phyloP scores from a whole-genome alignment of 2,113 vertebrate genomes.

The Cyanoderma ruficeps region DNA sequence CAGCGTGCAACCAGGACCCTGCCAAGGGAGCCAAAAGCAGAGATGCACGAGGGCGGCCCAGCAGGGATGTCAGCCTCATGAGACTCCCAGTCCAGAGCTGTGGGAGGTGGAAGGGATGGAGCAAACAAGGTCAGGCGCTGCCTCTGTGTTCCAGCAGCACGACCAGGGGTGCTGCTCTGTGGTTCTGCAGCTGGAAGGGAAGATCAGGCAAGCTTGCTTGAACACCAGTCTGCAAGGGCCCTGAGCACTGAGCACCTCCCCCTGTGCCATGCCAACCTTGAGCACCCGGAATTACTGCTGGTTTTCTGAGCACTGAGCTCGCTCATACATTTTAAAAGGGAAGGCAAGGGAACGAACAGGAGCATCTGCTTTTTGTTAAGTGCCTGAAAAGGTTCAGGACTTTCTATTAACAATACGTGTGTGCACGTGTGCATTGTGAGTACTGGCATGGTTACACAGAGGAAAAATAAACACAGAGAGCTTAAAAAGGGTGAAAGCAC shows the following conservation, averaged over 20 bases:
- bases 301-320: neutral
- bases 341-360: neutral
- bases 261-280: neutral
- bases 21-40: neutral
- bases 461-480: neutral
- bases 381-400: neutral
- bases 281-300: neutral
- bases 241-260: neutral
- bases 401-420: neutral
- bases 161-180: neutral
- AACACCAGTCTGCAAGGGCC: neutral
- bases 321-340: neutral
- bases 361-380: conserved; percentile 23
- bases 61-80: fast-evolving
- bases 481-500: neutral
- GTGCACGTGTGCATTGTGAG: neutral
- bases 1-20: neutral
- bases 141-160: neutral
- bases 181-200: neutral
- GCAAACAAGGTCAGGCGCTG: neutral
- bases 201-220: conserved; percentile 1
- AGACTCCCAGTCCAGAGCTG: neutral
- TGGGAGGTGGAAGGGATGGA: neutral
- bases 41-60: neutral
- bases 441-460: neutral